phyloP scores from a whole-genome alignment of 2,797 vertebrate species.

The Xenops minutus region DNA sequence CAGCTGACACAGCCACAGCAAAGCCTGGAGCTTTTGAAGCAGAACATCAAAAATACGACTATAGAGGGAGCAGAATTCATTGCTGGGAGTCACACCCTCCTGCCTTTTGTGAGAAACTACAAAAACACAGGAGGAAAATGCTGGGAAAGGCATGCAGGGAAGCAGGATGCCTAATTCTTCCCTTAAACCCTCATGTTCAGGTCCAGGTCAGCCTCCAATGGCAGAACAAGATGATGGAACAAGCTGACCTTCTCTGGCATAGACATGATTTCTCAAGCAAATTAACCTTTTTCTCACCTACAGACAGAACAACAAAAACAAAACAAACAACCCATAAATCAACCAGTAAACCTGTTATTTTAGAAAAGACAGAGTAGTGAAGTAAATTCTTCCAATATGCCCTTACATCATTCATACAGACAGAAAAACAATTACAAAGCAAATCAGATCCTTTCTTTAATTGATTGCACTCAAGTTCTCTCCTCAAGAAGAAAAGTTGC shows the following conservation, averaged over 20 bases:
- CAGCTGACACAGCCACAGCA: not conserved
- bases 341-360: conserved; percentile 64
- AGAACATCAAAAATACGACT: accelerated
- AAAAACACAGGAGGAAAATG: not conserved
- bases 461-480: conserved; percentile 65
- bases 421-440: conserved; percentile 71
- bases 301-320: conserved; percentile 59
- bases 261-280: conserved; percentile 70
- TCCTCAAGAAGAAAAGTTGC: conserved; percentile 34
- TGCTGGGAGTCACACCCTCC: not conserved
- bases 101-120: not conserved
- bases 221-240: conserved; percentile 60
- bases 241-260: conserved; percentile 67
- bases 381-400: conserved; percentile 62
- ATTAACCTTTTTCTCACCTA: conserved; percentile 69
- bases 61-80: not conserved
- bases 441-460: conserved; percentile 68
- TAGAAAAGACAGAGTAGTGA: conserved; percentile 51
- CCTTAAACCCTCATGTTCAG: not conserved
- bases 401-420: conserved; percentile 67
- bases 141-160: not conserved
- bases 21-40: not conserved
- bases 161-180: conserved; percentile 35
- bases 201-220: conserved; percentile 47
- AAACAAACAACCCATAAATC: conserved; percentile 71